Conservation (phyloP, 2,797 vertebrate genomes). For the Phrynocephalus forsythii region DNA sequence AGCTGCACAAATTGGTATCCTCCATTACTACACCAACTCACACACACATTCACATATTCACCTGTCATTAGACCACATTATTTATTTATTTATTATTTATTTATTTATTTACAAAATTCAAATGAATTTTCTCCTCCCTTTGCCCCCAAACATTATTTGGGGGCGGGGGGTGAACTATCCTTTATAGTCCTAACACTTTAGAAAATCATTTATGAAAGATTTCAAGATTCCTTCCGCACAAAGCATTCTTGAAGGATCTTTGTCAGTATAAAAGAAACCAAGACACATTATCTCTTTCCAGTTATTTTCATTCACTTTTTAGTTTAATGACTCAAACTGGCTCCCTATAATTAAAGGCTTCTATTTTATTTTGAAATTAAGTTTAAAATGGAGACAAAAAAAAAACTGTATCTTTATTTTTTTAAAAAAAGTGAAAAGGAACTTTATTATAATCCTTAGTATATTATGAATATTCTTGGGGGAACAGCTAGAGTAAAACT, state of each 20-base stretch:
- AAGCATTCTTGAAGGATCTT: constrained; percentile 50
- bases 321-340: constrained; percentile 50
- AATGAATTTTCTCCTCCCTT: constrained; percentile 29
- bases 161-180: constrained; percentile 44
- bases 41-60: neutral
- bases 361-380: neutral
- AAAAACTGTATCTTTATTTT: neutral
- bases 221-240: constrained; percentile 46
- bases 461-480: neutral
- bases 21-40: neutral
- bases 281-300: constrained; percentile 18
- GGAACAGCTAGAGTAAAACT: neutral
- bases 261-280: constrained; percentile 66
- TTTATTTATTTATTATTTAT: too few species aligned
- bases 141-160: constrained; percentile 59
- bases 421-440: neutral
- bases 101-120: neutral
- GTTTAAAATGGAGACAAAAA: neutral
- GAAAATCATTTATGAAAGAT: constrained; percentile 60
- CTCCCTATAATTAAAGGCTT: neutral
- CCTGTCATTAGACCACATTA: constrained; percentile 45
- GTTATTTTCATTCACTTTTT: constrained; percentile 43
- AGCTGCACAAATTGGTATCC: constrained; percentile 13
- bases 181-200: constrained; percentile 63
- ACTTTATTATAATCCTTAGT: neutral